Conservation (phyloP, 1,140 invertebrate species). For the Chrysoperla carnea region DNA sequence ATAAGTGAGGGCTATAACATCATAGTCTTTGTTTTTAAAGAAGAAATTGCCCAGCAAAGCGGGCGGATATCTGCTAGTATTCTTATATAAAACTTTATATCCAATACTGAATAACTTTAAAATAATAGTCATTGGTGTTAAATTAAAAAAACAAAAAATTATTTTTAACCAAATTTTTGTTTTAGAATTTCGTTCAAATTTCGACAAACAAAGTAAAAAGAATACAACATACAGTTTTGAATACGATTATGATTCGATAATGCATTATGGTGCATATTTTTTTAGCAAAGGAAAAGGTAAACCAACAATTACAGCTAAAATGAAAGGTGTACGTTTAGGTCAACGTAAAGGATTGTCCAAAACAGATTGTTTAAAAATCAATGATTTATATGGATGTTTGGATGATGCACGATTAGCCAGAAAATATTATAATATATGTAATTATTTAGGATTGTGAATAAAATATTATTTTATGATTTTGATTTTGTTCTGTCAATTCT, state of each 20-base stretch:
- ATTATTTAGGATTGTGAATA: constrained; percentile 30
- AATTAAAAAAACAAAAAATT: no score
- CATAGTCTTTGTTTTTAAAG: no score
- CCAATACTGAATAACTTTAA: no score
- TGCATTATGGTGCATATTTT: constrained; percentile 49
- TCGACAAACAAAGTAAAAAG: constrained; percentile 37
- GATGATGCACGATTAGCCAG: constrained; percentile 26
- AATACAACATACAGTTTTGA: constrained; percentile 43
- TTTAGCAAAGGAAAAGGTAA: constrained; percentile 31
- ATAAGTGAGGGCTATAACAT: no score
- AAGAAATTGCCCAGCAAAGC: no score
- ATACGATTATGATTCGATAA: constrained; percentile 54
- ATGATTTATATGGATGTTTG: constrained; percentile 47
- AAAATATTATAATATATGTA: constrained; percentile 43
- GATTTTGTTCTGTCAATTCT: no score
- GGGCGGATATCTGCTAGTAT: no score
- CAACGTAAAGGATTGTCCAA: constrained; percentile 40
- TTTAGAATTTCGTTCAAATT: constrained; percentile 35
- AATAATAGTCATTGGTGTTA: no score
- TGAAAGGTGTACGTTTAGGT: constrained; percentile 27
- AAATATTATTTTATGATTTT: no score
- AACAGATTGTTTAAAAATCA: constrained; percentile 52
- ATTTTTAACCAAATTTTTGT: constrained; percentile 7
- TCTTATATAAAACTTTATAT: no score
- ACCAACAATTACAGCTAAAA: constrained; percentile 40